These are phyloP conservation scores for Bombus balteatus DNA, from an alignment of 1,140 invertebrate species.

Conservation along the genomic window DNA sequence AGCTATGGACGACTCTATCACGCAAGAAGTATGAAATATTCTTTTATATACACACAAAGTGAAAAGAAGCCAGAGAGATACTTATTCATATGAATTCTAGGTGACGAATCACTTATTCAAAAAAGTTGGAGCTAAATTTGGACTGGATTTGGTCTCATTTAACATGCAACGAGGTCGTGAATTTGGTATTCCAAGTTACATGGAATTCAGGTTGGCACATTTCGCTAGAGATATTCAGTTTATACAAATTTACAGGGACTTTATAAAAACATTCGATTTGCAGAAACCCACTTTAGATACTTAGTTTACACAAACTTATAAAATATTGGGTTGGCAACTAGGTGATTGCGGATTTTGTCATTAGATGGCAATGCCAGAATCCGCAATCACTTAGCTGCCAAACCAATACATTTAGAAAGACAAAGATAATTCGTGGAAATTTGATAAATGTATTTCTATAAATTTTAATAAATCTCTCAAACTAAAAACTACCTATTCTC, in stretches of 20 bases:
- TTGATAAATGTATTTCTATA: too few relatives aligned
- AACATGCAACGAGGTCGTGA: constrained; percentile 97
- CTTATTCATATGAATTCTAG: constrained; percentile 67
- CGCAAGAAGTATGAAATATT: constrained; percentile 87
- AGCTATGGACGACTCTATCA: constrained; percentile 97
- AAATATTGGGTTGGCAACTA: background rate
- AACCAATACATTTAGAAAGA: too few relatives aligned
- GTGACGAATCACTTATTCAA: constrained; percentile 96
- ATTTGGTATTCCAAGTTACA: constrained; percentile 95
- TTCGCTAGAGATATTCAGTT: background rate
- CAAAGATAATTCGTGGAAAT: background rate
- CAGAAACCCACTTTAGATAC: background rate
- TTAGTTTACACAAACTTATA: background rate
- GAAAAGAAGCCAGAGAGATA: background rate
- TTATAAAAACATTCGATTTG: background rate
- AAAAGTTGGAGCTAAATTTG: constrained; percentile 92
- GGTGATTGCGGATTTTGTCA: too few relatives aligned
- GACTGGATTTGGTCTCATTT: constrained; percentile 96
- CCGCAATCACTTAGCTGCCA: too few relatives aligned
- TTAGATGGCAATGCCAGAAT: too few relatives aligned
- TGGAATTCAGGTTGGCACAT: constrained; percentile 89
- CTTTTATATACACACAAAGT: background rate
- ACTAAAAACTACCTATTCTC: background rate
- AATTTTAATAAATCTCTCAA: too few relatives aligned
- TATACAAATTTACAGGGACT: background rate